Evolutionary conservation across 2,113 vertebrate genomes (phyloP), one percentile per base, ranked within the genome.

Genomic region (Lagopus muta): DNA sequence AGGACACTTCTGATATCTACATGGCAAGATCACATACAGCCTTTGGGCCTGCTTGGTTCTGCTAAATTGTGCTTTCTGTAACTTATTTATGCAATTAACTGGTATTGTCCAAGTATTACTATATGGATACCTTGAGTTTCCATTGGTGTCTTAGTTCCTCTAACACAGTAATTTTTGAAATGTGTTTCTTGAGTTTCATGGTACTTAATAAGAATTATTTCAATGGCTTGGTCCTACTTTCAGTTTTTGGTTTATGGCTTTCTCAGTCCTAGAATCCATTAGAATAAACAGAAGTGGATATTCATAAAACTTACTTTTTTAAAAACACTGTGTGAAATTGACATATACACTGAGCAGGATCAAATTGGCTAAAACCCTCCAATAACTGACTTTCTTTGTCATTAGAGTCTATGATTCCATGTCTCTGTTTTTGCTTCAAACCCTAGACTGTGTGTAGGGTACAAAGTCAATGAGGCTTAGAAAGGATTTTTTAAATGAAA

Each of bases 401-500:
- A 74, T 36, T 43, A 55, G 30, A 64, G 19, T 65, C 72, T 45
- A 25, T 43, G 61, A 27, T 58, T 78, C 45, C 58, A 38, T 36
- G 24, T 78, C 34, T 86, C 48, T 58, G 69, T 36, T 96, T 95
- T 74, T 84, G 82, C 52, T 82, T 34, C 60, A 88, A 38, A 82
- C 74, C 62, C 47, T 74, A 73, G 82, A 75, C 15, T 82, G 50
- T 73, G 43, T 64, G 57, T 76, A 64, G 88, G 80, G 32, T 75
- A 87, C 76, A 95, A 94, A 96, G 94, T 96, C 96, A 97, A 93
- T 93, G 95, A 96, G 77, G 83, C 92, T 97, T 96, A 97, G 58
- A 73, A 95, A 70, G 86, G 92, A 96, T 95, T 98, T 96, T 96
- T 94, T 96, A 92, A 86, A 97, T 97, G 95, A 96, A 95, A 97